Percentiles rank a stretch among this genome's conserved stretches.
Evolutionary conservation across 2,113 vertebrate species (phyloP).

Genomic region (Takifugu flavidus): DNA sequence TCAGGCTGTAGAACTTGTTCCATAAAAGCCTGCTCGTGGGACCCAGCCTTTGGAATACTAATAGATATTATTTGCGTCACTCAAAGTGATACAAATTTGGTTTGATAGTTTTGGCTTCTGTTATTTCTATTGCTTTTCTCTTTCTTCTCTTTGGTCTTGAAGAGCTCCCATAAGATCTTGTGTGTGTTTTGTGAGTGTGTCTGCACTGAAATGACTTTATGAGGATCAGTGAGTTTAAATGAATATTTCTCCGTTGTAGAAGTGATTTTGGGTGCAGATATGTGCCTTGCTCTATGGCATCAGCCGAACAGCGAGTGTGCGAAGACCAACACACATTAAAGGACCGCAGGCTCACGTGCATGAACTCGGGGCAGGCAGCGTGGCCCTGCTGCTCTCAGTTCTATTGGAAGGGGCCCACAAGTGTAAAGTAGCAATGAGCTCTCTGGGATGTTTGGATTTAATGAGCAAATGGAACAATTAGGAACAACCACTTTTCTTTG

Average conservation of each 20-base stretch:
- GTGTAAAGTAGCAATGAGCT: conserved; percentile 40
- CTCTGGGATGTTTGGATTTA: conserved; percentile 11
- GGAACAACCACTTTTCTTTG: conserved; percentile 17
- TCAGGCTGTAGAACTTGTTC: conserved; percentile 55
- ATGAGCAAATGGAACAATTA: conserved; percentile 17
- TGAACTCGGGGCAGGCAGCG: conserved; percentile 43
- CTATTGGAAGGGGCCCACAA: conserved; percentile 16
- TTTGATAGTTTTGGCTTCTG: conserved; percentile 66
- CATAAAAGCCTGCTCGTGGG: conserved; percentile 45
- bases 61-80: conserved; percentile 41
- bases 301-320: conserved; percentile 50
- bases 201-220: conserved; percentile 49
- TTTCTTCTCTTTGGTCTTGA: conserved; percentile 31
- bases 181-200: conserved; percentile 7
- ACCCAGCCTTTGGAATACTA: conserved; percentile 60
- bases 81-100: conserved; percentile 59
- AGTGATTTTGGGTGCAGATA: conserved; percentile 25
- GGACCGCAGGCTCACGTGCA: conserved; percentile 45
- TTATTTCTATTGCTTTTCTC: conserved; percentile 62
- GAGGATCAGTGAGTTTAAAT: conserved; percentile 31
- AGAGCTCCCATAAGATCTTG: conserved; percentile 51
- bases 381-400: conserved; percentile 35
- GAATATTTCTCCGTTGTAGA: conserved; percentile 43
- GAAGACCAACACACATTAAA: conserved; percentile 56
- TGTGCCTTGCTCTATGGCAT: conserved; percentile 53